Evolutionary conservation across 2,113 vertebrate species (phyloP).

Genomic region (Parotia lawesii): DNA sequence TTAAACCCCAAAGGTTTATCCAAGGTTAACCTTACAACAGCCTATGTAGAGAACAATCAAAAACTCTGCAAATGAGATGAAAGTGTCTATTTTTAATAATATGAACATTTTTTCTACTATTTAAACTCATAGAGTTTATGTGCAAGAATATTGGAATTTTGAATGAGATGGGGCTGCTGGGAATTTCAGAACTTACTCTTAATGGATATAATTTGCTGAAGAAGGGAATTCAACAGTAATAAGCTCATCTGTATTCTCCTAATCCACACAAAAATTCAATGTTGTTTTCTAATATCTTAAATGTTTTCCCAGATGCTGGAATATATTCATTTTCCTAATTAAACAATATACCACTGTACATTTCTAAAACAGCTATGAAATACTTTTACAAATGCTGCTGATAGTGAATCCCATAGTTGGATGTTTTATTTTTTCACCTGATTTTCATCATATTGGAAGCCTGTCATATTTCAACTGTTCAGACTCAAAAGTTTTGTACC

Average conservation of each 20-base stretch:
- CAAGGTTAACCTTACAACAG: neutral
- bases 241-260: neutral
- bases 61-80: neutral
- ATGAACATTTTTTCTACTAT: neutral
- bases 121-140: neutral
- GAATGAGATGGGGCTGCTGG: neutral
- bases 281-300: neutral
- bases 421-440: neutral
- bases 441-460: neutral
- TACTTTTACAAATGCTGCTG: neutral
- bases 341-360: neutral
- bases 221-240: neutral
- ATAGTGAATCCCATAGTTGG: neutral
- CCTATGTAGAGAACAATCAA: neutral
- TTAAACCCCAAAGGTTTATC: neutral
- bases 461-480: neutral
- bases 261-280: neutral
- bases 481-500: neutral
- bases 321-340: neutral
- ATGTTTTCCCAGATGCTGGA: neutral
- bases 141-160: neutral
- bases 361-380: neutral
- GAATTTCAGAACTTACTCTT: neutral
- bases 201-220: neutral
- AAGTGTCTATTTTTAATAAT: neutral